A percentile compares a stretch with the other conserved stretches of the same genome.
These are phyloP conservation scores for Epirrita christyi DNA, from an alignment of 2,888 invertebrate species.

Conservation along the genomic window DNA sequence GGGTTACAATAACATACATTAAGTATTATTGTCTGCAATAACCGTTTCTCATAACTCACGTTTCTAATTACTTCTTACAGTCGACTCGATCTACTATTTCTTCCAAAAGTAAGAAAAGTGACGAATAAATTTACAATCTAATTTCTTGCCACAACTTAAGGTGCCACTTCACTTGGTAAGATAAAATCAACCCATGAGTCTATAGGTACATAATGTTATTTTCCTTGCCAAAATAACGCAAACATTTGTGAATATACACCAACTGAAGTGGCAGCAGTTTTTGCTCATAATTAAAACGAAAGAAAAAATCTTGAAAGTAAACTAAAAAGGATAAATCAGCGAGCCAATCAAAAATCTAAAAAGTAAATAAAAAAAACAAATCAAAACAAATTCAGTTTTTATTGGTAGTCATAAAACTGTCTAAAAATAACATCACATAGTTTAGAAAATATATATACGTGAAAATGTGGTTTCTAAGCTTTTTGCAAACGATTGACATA, in stretches of 20 bases:
- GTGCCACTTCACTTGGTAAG: too few species aligned
- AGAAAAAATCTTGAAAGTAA: too few species aligned
- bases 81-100: constrained; percentile 22
- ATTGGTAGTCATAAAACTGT: constrained; percentile 77
- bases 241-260: too few species aligned
- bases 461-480: too few species aligned
- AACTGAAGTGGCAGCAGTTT: not conserved
- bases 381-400: constrained; percentile 76
- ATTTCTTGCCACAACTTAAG: not conserved
- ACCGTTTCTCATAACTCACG: constrained; percentile 37
- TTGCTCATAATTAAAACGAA: too few species aligned
- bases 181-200: too few species aligned
- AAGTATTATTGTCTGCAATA: constrained; percentile 58
- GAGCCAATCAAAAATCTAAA: constrained; percentile 29
- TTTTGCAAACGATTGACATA: too few species aligned
- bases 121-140: constrained; percentile 2
- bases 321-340: too few species aligned
- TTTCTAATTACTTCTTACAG: constrained; percentile 13
- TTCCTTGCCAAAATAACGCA: too few species aligned
- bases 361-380: constrained; percentile 56
- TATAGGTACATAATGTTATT: too few species aligned
- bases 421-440: constrained; percentile 80
- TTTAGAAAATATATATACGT: constrained; percentile 56
- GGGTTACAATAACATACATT: constrained; percentile 46
- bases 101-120: constrained; percentile 33